Evolutionary conservation across 35 echinoderm and acorn worm genomes (phyloP), one percentile per base, ranked within the genome.

Genomic region (Ptychodera flava): DNA sequence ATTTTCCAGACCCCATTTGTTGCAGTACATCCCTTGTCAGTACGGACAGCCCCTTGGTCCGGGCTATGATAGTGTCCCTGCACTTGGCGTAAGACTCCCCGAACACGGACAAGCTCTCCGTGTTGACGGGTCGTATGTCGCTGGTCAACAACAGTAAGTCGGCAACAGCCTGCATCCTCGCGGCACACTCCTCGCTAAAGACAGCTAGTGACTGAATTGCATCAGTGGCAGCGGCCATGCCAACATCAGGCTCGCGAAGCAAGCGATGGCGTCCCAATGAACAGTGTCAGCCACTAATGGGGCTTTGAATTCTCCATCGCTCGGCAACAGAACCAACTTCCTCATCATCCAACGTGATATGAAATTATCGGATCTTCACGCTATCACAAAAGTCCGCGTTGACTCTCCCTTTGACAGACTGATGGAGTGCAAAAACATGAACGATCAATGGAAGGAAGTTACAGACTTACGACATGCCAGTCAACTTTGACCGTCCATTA

Each of bases 1-100:
- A 83, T 77, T 88, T 85, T 2, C 88, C 88, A 14, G 81, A 80
- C 75, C 94, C 80, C 16, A 99, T 77, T 53, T 99, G 96, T 37
- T 88, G 83, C 38, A 93, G 85, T 16, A 99, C 86, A 78, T 99
- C 96, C 33, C 96, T 88, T 27, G 92, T 90, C 77, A 94, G 79
- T 35, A 99, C 93, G 31, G 90, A 91, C 30, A 99, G 82, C 33
- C 96, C 96, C 87, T 94, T 99, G 80, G 93, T 99, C 83, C 88
- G 91, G 45, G 96, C 96, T 34, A 99, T 93, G 16, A 99, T 91
- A 35, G 90, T 99, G 78, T 99, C 96, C 77, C 93, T 88, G 82
- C 96, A 99, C 86, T 99, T 99, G 31, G 96, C 91, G 78, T 92
- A 99, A 14, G 96, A 99, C 80, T 99, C 96, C 31, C 93, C 89